Conservation (phyloP, 2,113 vertebrate species). For the Gracilinanus agilis region DNA sequence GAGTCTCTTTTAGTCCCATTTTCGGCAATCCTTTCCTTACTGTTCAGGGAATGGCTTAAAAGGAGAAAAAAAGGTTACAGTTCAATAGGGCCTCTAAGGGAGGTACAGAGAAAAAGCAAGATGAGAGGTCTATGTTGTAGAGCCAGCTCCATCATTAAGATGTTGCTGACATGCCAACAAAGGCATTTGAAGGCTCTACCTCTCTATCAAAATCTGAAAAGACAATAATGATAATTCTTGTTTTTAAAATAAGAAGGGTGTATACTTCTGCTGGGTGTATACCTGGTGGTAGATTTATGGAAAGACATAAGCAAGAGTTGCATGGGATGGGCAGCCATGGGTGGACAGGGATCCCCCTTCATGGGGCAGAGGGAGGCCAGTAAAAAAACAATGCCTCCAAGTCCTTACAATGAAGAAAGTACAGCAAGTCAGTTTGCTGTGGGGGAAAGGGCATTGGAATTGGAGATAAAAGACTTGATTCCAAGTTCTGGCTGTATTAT, state of each 20-base stretch:
- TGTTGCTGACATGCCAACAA: not conserved
- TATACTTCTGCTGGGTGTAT: not conserved
- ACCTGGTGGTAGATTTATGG: not conserved
- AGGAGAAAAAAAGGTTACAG: not conserved
- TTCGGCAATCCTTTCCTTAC: conserved; percentile 4
- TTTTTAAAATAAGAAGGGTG: not conserved
- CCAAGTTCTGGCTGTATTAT: not conserved
- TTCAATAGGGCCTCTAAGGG: not conserved
- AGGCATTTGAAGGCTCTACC: not conserved
- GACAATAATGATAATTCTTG: not conserved
- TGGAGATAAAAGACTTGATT: not conserved
- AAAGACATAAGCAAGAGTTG: not conserved
- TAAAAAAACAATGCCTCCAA: not conserved
- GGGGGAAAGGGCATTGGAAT: not conserved
- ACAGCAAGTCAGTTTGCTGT: not conserved
- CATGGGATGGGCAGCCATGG: not conserved
- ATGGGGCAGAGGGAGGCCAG: not conserved
- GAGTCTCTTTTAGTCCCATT: conserved; percentile 30
- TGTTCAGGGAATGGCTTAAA: conserved; percentile 19
- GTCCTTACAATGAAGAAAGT: not conserved
- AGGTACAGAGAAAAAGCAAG: not conserved
- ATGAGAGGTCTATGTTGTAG: not conserved
- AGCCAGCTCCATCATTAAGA: not conserved
- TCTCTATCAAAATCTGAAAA: not conserved
- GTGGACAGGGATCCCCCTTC: not conserved